These are phyloP conservation scores for Sylvicola cinctus DNA, from an alignment of 2,888 invertebrate species.

Conservation along the genomic window DNA sequence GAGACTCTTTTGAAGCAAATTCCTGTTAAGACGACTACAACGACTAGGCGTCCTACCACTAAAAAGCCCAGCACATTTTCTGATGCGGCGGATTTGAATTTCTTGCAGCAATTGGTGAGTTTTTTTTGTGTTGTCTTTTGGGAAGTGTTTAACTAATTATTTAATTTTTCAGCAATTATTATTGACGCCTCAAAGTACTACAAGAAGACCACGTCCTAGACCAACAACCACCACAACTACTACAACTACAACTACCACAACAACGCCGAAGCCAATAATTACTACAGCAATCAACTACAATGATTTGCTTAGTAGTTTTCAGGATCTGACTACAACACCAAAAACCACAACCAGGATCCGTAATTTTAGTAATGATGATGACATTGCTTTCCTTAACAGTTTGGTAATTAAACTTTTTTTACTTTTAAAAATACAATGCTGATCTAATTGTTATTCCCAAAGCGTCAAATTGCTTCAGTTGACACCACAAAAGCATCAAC, in stretches of 20 bases:
- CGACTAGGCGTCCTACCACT: conserved; percentile 1
- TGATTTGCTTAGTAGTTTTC: conserved; percentile 6
- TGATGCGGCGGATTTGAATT: conserved; percentile 4
- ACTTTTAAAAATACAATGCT: too few relatives aligned
- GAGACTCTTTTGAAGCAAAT: too few relatives aligned
- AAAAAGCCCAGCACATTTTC: not conserved
- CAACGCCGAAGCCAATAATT: conserved; percentile 9
- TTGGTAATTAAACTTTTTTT: too few relatives aligned
- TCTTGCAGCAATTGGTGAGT: conserved; percentile 5
- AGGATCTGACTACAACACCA: conserved; percentile 11
- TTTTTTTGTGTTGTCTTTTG: not conserved
- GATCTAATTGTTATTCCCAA: conserved; percentile 5
- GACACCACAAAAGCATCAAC: conserved; percentile 7
- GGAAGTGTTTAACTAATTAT: too few relatives aligned
- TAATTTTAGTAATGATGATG: conserved; percentile 26
- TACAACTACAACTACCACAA: conserved; percentile 9
- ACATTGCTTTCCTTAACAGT: conserved; percentile 36
- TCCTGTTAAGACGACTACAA: not conserved
- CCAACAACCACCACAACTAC: conserved; percentile 12
- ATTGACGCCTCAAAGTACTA: conserved; percentile 15
- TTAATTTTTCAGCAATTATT: not conserved
- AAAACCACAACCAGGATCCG: conserved; percentile 13
- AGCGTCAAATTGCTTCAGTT: conserved; percentile 12
- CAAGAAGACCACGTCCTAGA: conserved; percentile 19
- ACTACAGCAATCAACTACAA: conserved; percentile 9